Evolutionary conservation across 2,113 vertebrate species (phyloP), one percentile per base, ranked within the genome.

Genomic region (Okapia johnstoni): DNA sequence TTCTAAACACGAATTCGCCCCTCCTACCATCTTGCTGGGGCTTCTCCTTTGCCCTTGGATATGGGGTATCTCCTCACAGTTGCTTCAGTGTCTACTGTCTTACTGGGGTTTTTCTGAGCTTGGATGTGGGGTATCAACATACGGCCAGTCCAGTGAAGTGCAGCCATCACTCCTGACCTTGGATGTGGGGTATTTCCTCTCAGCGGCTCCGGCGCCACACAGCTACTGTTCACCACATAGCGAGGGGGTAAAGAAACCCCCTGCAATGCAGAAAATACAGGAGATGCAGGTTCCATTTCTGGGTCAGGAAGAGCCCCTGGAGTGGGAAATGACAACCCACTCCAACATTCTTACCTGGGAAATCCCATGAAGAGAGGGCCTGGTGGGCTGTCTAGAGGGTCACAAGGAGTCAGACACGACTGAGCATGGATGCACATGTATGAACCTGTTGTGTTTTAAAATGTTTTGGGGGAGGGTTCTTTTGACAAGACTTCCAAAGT

Each of bases 141-240:
- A n/a, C 1, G 3, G 33, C 16, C 33, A n/a, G 16, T 63, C 33
- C 33, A 19, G 16, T 10, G 16, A 66, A 66, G 61, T 0, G 2
- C 33, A 66, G 33, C 33, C 8, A 19, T n/a, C 33, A 66, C 33
- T 66, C 33, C 33, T 66, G 61, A 66, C 61, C 61, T 63, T n/a
- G 63, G 33, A n/a, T n/a, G 16, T 66, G 33, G 7, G 61, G 16
- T n/a, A 66, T n/a, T 8, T 66, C 33, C 61, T 66, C 16, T 66
- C 17, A 66, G 17, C n/a, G 1, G 0, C 33, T 66, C 63, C 63
- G 21, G 8, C 19, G 17, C 8, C 10, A 0, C 8, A 10, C 4
- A 9, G 63, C 17, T 36, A 66, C 63, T 66, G 33, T 8, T 66
- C 8, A 66, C 4, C 0, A 4, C 8, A 21, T 36, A 21, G 33